These are phyloP conservation scores for Drosophila mimica DNA, from an alignment of 2,888 invertebrate species.

Conservation along the genomic window DNA sequence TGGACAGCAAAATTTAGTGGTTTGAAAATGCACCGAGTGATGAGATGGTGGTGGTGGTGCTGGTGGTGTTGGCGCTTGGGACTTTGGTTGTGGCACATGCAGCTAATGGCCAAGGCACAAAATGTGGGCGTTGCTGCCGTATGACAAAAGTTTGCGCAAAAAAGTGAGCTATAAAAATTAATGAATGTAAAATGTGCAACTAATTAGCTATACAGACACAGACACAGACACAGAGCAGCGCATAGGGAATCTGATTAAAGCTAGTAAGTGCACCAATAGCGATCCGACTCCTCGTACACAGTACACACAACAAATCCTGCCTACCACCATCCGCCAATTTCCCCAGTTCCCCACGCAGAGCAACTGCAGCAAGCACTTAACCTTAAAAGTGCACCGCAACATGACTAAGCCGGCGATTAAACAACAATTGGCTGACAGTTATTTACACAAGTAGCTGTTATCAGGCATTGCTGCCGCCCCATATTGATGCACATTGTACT, in stretches of 20 bases:
- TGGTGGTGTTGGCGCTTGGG: background rate
- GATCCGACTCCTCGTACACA: too few species aligned
- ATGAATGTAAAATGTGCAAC: slow-evolving; percentile 81
- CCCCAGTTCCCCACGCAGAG: background rate
- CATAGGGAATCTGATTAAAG: slow-evolving; percentile 9
- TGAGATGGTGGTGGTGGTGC: background rate
- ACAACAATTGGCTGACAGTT: slow-evolving; percentile 81
- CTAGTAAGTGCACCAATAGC: background rate
- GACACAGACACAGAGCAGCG: background rate
- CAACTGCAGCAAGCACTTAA: slow-evolving; percentile 60
- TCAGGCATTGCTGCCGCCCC: slow-evolving; percentile 21
- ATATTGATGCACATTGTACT: slow-evolving; percentile 42
- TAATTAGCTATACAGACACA: slow-evolving; percentile 60
- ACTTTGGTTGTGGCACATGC: slow-evolving; percentile 65
- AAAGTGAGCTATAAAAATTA: slow-evolving; percentile 74
- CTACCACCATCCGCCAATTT: background rate
- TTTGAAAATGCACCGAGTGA: slow-evolving; percentile 51
- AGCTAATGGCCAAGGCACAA: slow-evolving; percentile 61
- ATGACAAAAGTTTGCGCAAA: slow-evolving; percentile 78
- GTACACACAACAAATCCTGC: background rate
- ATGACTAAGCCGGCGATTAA: slow-evolving; percentile 78
- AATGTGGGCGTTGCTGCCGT: slow-evolving; percentile 69
- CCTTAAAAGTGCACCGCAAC: slow-evolving; percentile 64
- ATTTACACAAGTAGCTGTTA: slow-evolving; percentile 77
- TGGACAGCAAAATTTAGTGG: slow-evolving; percentile 50